Percentiles rank a stretch among this genome's conserved stretches.
These are phyloP conservation scores for Pogona vitticeps DNA, from an alignment of 2,113 vertebrate species.

Conservation along the genomic window DNA sequence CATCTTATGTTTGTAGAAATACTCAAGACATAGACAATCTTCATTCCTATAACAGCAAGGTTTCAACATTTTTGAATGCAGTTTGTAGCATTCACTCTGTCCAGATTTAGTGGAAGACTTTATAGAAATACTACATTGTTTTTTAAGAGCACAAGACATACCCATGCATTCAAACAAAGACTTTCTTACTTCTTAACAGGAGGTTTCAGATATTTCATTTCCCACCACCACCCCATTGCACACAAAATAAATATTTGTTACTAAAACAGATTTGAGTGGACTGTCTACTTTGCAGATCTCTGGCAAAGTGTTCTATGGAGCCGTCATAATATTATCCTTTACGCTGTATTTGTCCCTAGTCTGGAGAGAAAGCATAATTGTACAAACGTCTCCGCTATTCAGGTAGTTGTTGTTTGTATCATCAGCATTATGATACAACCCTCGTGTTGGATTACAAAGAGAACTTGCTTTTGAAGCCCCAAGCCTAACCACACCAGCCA, in stretches of 20 bases:
- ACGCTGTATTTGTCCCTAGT: conserved; percentile 52
- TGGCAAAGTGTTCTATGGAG: conserved; percentile 35
- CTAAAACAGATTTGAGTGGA: conserved; percentile 57
- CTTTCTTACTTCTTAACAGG: conserved; percentile 27
- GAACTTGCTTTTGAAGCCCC: too few species aligned
- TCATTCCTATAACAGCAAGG: neutral
- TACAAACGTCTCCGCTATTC: conserved; percentile 64
- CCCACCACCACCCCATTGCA: neutral
- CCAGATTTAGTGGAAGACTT: neutral
- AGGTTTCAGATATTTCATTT: conserved; percentile 18
- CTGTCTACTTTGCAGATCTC: conserved; percentile 63
- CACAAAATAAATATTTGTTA: conserved; percentile 47
- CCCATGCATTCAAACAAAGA: conserved; percentile 17
- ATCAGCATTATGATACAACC: conserved; percentile 65
- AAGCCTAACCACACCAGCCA: too few species aligned
- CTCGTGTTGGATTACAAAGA: conserved; percentile 75
- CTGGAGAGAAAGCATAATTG: conserved; percentile 51
- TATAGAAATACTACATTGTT: neutral
- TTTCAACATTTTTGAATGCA: conserved; percentile 7
- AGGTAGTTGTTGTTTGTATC: conserved; percentile 68
- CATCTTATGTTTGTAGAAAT: neutral
- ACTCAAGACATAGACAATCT: neutral
- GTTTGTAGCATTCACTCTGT: neutral
- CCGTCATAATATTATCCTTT: conserved; percentile 55
- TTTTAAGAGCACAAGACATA: conserved; percentile 27